A percentile compares a stretch with the other conserved stretches of the same genome.
Evolutionary conservation across 2,113 vertebrate species (phyloP).

Genomic region (Neogale vison): DNA sequence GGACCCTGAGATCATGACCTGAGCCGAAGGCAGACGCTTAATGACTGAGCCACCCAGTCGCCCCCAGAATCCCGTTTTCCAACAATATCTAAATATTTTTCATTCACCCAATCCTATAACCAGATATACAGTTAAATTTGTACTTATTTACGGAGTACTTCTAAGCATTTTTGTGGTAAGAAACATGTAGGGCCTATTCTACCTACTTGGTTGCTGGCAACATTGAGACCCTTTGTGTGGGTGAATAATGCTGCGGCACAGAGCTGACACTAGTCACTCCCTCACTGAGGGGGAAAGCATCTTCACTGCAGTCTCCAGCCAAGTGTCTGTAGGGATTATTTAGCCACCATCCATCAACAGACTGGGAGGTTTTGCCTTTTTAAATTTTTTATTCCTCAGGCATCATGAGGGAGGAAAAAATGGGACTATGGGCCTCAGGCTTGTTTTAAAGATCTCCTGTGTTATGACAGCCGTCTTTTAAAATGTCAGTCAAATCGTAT

Average conservation of each 20-base stretch:
- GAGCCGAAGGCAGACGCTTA: too few species aligned
- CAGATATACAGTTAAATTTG: neutral
- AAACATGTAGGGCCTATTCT: neutral
- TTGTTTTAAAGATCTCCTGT: neutral
- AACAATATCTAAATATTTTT: neutral
- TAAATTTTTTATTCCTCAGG: neutral
- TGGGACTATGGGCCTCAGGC: neutral
- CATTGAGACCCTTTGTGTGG: neutral
- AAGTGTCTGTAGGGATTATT: neutral
- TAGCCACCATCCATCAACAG: neutral
- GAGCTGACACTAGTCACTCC: neutral
- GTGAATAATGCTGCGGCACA: neutral
- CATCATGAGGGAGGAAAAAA: too few species aligned
- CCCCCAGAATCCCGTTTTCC: neutral
- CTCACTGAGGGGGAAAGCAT: neutral
- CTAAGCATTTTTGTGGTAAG: neutral
- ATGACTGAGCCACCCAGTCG: too few species aligned
- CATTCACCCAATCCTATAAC: neutral
- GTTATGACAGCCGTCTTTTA: neutral
- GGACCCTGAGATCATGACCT: too few species aligned
- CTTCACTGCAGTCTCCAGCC: too few species aligned
- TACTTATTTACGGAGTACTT: neutral
- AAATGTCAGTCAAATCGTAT: neutral
- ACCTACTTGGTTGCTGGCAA: neutral
- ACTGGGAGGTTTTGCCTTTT: neutral